Evolutionary conservation across 2,113 vertebrate species (phyloP).

Genomic region (Lathamus discolor): DNA sequence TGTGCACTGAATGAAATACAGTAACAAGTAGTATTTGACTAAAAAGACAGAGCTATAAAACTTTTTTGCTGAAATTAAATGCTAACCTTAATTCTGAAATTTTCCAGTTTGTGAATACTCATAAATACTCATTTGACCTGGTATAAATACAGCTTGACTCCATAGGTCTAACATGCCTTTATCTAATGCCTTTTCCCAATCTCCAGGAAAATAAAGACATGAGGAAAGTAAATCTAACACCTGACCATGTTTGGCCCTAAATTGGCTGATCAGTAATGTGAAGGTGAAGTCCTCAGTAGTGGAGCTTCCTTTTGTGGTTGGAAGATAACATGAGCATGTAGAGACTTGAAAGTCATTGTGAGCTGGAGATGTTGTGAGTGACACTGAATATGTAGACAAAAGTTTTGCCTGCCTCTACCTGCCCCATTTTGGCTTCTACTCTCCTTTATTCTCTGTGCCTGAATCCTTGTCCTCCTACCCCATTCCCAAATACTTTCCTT

Average conservation of each 20-base stretch:
- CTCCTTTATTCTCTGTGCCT: background rate
- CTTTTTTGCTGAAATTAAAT: background rate
- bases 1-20: background rate
- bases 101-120: background rate
- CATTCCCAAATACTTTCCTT: background rate
- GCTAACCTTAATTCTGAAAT: background rate
- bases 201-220: background rate
- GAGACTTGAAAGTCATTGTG: background rate
- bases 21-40: background rate
- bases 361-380: background rate
- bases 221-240: background rate
- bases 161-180: background rate
- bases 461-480: background rate
- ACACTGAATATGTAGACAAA: background rate
- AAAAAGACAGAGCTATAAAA: background rate
- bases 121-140: background rate
- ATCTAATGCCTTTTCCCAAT: background rate
- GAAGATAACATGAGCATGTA: background rate
- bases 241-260: background rate
- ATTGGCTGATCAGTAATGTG: background rate
- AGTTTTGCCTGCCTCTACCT: background rate
- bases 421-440: background rate
- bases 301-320: background rate
- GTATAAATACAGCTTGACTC: background rate
- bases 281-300: background rate